Evolutionary conservation across 2,113 vertebrate species (phyloP).

Genomic region (Leuciscus idus): DNA sequence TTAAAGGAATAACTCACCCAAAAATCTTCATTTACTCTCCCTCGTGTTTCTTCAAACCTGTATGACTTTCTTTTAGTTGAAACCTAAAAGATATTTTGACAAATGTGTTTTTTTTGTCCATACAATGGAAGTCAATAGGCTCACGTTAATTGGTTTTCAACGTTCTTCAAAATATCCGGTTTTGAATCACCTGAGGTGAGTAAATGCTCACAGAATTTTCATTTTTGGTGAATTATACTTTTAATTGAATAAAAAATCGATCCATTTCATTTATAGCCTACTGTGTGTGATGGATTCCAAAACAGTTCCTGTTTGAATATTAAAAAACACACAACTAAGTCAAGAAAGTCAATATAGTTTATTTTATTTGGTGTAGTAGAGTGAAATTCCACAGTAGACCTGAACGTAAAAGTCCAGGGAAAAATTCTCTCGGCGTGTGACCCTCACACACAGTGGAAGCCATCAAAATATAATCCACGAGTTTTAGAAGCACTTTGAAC

Average conservation of each 20-base stretch:
- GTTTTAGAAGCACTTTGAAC: slow-evolving; percentile 59
- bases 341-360: slow-evolving; percentile 48
- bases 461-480: slow-evolving; percentile 51
- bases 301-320: neutral
- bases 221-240: neutral
- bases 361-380: slow-evolving; percentile 61
- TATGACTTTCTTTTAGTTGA: neutral
- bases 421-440: slow-evolving; percentile 29
- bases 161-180: neutral
- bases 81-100: neutral
- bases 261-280: neutral
- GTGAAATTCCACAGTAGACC: slow-evolving; percentile 50
- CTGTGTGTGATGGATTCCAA: neutral
- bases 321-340: slow-evolving; percentile 2
- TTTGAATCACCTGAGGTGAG: neutral
- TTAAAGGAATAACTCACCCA: neutral
- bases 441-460: slow-evolving; percentile 53
- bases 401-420: slow-evolving; percentile 46
- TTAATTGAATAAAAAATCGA: neutral
- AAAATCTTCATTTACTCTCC: neutral
- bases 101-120: neutral
- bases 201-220: neutral
- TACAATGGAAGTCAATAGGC: neutral
- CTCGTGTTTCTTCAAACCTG: neutral
- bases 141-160: neutral